These are phyloP conservation scores for Equus quagga DNA, from an alignment of 2,113 vertebrate genomes.

Conservation along the genomic window DNA sequence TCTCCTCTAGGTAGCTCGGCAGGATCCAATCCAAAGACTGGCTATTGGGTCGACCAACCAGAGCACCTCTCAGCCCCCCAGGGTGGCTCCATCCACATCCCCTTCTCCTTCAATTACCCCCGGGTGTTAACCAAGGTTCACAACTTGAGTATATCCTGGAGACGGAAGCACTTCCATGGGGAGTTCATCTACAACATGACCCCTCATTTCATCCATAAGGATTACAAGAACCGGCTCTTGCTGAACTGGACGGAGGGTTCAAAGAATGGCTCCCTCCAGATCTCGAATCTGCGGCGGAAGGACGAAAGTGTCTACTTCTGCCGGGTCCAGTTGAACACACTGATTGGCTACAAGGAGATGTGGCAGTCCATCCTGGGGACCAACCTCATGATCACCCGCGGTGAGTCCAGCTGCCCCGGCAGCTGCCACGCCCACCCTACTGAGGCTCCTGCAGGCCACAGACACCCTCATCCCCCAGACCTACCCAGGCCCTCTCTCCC, in stretches of 20 bases:
- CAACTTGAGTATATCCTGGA: not conserved
- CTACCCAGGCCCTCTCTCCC: too few species aligned
- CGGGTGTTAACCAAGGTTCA: accelerated
- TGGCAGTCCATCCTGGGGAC: not conserved
- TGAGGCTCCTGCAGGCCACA: accelerated
- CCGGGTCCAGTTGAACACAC: accelerated
- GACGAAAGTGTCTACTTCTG: not conserved
- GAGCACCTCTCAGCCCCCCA: accelerated
- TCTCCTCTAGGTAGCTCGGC: not conserved
- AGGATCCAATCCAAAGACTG: accelerated
- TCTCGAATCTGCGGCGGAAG: accelerated
- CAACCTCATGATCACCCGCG: accelerated
- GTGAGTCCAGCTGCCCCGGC: not conserved
- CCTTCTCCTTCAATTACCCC: not conserved
- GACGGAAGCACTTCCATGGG: accelerated
- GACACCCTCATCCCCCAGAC: accelerated
- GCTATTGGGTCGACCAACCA: accelerated
- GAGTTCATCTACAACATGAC: not conserved
- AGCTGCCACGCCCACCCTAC: accelerated
- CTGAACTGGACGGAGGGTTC: not conserved
- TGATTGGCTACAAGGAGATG: accelerated
- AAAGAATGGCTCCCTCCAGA: not conserved
- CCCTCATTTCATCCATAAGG: accelerated
- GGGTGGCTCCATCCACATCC: slow-evolving; percentile 17
- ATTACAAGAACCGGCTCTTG: not conserved